Percentiles rank a stretch among this genome's conserved stretches.
Evolutionary conservation across 2,113 vertebrate species (phyloP).

Genomic region (Mus spicilegus): DNA sequence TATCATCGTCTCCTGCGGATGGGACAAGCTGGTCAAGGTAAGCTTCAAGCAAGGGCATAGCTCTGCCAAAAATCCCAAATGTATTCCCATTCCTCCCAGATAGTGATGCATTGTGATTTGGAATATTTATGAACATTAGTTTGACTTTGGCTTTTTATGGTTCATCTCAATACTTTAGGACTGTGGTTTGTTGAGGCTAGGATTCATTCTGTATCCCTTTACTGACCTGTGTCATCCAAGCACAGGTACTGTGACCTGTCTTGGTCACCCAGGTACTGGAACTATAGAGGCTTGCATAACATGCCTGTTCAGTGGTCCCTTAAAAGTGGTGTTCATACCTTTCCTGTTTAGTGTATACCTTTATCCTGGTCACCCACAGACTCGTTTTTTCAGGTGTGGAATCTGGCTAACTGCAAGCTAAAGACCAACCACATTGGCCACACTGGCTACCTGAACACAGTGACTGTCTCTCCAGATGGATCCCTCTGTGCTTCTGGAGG

Average conservation of each 20-base stretch:
- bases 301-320: not conserved
- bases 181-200: not conserved
- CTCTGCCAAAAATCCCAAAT: not conserved
- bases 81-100: not conserved
- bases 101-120: not conserved
- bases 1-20: constrained; percentile 98
- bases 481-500: constrained; percentile 98
- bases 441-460: constrained; percentile 95
- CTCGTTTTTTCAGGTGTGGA: constrained; percentile 91
- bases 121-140: not conserved
- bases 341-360: not conserved
- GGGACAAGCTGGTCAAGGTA: constrained; percentile 99
- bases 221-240: not conserved
- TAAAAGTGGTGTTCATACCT: not conserved
- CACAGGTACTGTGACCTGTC: no score
- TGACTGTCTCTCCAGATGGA: constrained; percentile 96
- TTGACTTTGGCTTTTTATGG: not conserved
- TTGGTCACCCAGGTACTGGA: not conserved
- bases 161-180: not conserved
- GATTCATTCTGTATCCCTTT: not conserved
- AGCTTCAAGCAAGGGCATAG: not conserved
- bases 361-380: not conserved
- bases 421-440: constrained; percentile 99
- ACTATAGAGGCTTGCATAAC: no score
- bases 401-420: constrained; percentile 98